Conservation (phyloP, 2,797 vertebrate species). For the Dromococcyx pavoninus region DNA sequence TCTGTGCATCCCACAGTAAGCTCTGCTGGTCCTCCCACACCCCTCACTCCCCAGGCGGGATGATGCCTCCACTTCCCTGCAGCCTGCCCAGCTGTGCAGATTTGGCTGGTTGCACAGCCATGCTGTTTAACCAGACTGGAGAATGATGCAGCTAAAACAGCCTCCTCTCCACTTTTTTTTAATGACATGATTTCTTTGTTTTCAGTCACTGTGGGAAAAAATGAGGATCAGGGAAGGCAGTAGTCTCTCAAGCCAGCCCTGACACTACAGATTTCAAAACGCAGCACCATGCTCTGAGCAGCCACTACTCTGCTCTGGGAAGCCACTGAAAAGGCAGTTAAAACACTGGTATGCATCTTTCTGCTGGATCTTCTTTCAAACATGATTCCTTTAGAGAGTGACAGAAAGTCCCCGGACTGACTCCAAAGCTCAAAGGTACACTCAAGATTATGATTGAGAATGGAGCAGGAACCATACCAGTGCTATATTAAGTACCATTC, state of each 20-base stretch:
- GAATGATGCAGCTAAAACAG: not conserved
- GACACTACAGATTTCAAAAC: not conserved
- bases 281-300: not conserved
- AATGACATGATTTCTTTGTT: not conserved
- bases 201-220: not conserved
- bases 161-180: not conserved
- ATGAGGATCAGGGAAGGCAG: accelerated
- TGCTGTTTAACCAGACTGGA: not conserved
- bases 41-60: accelerated
- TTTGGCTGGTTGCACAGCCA: not conserved
- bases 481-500: not conserved
- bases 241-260: not conserved
- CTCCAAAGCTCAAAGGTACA: not conserved
- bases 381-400: not conserved
- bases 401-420: not conserved
- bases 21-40: not conserved
- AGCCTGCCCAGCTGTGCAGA: too few species aligned
- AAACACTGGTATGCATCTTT: not conserved
- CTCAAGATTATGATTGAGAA: not conserved
- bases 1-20: accelerated
- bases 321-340: not conserved
- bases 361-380: not conserved
- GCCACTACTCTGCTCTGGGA: not conserved
- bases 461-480: not conserved
- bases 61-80: not conserved